Conservation (phyloP, 1,140 invertebrate species). For the Lanistes nyassanus region DNA sequence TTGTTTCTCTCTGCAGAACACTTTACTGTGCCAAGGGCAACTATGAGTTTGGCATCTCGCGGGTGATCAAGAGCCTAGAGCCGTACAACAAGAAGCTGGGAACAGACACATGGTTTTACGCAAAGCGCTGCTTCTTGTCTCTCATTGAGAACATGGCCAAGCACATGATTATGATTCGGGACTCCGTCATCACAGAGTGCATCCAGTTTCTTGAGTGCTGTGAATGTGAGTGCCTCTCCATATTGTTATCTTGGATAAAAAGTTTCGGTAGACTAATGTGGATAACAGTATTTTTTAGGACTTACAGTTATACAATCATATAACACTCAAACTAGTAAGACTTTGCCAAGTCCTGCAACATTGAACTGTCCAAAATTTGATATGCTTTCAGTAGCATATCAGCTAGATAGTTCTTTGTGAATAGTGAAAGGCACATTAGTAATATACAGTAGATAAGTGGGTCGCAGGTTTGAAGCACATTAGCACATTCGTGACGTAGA, state of each 20-base stretch:
- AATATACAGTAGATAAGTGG: too few relatives aligned
- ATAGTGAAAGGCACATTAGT: too few relatives aligned
- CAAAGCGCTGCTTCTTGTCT: slow-evolving; percentile 93
- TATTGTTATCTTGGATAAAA: too few relatives aligned
- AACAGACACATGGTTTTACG: slow-evolving; percentile 97
- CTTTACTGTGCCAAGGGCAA: slow-evolving; percentile 99
- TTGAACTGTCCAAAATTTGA: too few relatives aligned
- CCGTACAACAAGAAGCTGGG: slow-evolving; percentile 95
- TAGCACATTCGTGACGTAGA: not conserved
- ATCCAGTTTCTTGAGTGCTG: slow-evolving; percentile 93
- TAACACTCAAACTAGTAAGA: too few relatives aligned
- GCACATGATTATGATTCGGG: slow-evolving; percentile 89
- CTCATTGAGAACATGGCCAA: slow-evolving; percentile 92
- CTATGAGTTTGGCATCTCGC: slow-evolving; percentile 98
- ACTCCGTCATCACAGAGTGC: slow-evolving; percentile 89
- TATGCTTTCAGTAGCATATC: too few relatives aligned
- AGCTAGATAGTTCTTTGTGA: too few relatives aligned
- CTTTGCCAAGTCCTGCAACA: too few relatives aligned
- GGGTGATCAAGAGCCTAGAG: slow-evolving; percentile 96
- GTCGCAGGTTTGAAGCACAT: too few relatives aligned
- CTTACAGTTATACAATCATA: too few relatives aligned
- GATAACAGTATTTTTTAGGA: too few relatives aligned
- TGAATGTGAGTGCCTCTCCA: slow-evolving; percentile 68
- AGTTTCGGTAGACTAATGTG: too few relatives aligned
- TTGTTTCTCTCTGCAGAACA: slow-evolving; percentile 71